Evolutionary conservation across 2,888 invertebrate genomes (phyloP).

Genomic region (Deilephila porcellus): DNA sequence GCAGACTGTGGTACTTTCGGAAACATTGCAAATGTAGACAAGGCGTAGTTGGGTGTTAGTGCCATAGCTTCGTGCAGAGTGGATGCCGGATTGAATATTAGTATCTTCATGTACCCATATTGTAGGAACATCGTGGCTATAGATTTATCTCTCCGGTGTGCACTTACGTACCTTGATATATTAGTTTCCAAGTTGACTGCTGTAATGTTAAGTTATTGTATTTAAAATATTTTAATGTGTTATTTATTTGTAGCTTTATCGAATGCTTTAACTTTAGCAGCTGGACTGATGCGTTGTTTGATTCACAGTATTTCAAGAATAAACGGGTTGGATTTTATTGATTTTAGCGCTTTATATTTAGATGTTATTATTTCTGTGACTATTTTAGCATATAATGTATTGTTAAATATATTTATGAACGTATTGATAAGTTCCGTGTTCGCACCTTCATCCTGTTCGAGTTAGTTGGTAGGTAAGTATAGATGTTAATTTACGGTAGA

Average conservation of each 20-base stretch:
- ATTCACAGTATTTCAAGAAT: constrained; percentile 68
- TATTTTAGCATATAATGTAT: constrained; percentile 54
- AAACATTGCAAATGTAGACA: constrained; percentile 48
- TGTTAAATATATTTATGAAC: constrained; percentile 55
- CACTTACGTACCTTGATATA: constrained; percentile 48
- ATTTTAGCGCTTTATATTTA: constrained; percentile 66
- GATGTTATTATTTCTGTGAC: constrained; percentile 56
- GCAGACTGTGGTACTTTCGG: constrained; percentile 63
- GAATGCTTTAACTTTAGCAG: constrained; percentile 74
- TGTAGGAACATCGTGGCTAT: constrained; percentile 20
- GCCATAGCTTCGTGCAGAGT: constrained; percentile 70
- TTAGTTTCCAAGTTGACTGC: constrained; percentile 79
- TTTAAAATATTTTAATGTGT: constrained; percentile 83
- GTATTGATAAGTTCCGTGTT: constrained; percentile 55
- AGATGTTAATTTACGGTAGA: constrained; percentile 24
- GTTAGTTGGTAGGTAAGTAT: constrained; percentile 36
- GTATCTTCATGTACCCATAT: constrained; percentile 26
- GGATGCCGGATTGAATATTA: constrained; percentile 44
- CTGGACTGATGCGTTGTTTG: constrained; percentile 62
- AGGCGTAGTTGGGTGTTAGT: constrained; percentile 69
- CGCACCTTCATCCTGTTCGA: constrained; percentile 59
- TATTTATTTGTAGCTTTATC: constrained; percentile 84
- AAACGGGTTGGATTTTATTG: constrained; percentile 71
- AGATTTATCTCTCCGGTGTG: constrained; percentile 46
- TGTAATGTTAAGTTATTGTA: constrained; percentile 83